These are phyloP conservation scores for Lindbergichthys nudifrons DNA, from an alignment of 2,797 vertebrate species.

Conservation along the genomic window DNA sequence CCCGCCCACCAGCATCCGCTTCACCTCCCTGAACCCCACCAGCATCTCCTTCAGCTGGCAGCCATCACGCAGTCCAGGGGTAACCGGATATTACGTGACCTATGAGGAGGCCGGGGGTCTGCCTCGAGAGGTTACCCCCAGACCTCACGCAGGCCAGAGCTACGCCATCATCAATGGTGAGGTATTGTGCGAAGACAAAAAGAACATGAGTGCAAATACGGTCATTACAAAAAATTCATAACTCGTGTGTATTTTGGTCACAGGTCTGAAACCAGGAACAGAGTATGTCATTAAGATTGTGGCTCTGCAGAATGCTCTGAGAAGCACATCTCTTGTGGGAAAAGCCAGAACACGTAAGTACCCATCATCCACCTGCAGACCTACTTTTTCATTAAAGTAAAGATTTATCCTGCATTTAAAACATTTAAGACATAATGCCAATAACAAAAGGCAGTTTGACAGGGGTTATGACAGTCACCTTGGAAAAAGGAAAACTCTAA, in stretches of 20 bases:
- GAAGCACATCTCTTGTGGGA: slow-evolving; percentile 91
- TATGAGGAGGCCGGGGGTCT: slow-evolving; percentile 88
- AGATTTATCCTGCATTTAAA: neutral
- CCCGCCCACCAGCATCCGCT: slow-evolving; percentile 92
- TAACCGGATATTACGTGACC: slow-evolving; percentile 94
- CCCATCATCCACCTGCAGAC: neutral
- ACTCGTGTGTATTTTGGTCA: slow-evolving; percentile 3
- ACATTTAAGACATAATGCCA: neutral
- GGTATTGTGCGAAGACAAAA: neutral
- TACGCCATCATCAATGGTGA: slow-evolving; percentile 89
- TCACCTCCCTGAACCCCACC: slow-evolving; percentile 91
- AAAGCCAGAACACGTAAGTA: slow-evolving; percentile 95
- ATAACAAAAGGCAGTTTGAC: neutral
- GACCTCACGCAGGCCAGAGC: slow-evolving; percentile 85
- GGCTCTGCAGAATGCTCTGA: slow-evolving; percentile 91
- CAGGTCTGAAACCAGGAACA: slow-evolving; percentile 92
- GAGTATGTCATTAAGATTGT: slow-evolving; percentile 93
- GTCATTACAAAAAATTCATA: neutral
- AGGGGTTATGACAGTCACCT: no score
- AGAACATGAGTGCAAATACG: neutral
- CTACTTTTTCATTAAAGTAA: neutral
- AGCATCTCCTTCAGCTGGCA: slow-evolving; percentile 93
- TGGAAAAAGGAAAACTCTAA: neutral
- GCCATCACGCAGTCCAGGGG: slow-evolving; percentile 85
- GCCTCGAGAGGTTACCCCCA: slow-evolving; percentile 87